Percentiles rank a stretch among this genome's conserved stretches.
Conservation (phyloP, 2,113 vertebrate species). For the Diphyllodes magnificus region DNA sequence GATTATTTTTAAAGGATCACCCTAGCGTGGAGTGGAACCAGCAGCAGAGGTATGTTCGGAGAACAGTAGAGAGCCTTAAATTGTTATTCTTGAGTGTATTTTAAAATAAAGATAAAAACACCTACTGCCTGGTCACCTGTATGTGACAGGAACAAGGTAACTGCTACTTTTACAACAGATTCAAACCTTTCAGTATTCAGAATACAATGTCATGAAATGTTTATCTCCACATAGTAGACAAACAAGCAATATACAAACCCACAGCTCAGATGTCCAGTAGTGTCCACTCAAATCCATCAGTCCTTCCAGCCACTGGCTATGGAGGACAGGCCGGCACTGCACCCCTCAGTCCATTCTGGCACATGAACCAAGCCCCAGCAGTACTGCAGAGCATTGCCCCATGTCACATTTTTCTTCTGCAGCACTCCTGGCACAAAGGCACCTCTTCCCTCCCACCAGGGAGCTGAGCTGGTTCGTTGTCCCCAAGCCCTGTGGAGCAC, state of each 20-base stretch:
- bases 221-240: neutral
- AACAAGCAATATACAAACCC: neutral
- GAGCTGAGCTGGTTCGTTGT: neutral
- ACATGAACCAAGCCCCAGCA: neutral
- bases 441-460: neutral
- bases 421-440: neutral
- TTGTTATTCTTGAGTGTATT: neutral
- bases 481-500: neutral
- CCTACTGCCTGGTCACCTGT: neutral
- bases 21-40: neutral
- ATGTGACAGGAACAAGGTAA: neutral
- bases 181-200: neutral
- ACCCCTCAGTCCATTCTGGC: neutral
- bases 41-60: neutral
- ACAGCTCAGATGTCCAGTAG: neutral
- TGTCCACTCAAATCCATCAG: neutral
- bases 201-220: neutral
- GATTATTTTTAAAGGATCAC: slow-evolving; percentile 63
- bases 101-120: slow-evolving; percentile 1
- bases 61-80: neutral
- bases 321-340: neutral
- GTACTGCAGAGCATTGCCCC: neutral
- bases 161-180: neutral
- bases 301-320: neutral
- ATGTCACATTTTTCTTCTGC: neutral